phyloP scores from a whole-genome alignment of 2,113 vertebrate genomes.

The Sphyrna mokarran region DNA sequence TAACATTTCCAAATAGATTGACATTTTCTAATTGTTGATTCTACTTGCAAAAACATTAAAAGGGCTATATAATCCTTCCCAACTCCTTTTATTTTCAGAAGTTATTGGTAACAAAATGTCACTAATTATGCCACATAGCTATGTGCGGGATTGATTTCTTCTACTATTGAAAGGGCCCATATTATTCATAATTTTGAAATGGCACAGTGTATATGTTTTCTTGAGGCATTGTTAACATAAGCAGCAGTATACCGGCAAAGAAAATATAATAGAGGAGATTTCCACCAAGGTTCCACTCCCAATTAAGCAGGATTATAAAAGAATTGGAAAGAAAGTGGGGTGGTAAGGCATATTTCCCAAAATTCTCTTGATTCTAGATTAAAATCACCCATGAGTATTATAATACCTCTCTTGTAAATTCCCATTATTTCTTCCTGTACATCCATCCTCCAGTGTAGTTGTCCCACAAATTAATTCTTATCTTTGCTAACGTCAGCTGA shows the following conservation, averaged over 20 bases:
- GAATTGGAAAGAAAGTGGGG: not conserved
- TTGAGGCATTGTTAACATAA: not conserved
- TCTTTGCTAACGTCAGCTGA: no score
- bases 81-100: not conserved
- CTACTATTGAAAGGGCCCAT: not conserved
- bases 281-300: not conserved
- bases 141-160: not conserved
- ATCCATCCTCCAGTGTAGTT: no score
- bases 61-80: not conserved
- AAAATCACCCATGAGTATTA: no score
- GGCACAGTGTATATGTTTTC: not conserved
- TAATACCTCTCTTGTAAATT: no score
- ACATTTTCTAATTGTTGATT: not conserved
- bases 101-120: not conserved
- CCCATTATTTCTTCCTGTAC: no score
- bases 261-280: not conserved
- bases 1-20: not conserved
- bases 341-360: not conserved
- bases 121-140: not conserved
- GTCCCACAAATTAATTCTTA: no score
- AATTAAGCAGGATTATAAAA: not conserved
- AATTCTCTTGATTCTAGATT: no score
- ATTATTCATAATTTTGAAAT: constrained; percentile 15
- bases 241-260: not conserved
- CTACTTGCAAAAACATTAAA: not conserved